These are phyloP conservation scores for Macropis europaea DNA, from an alignment of 2,888 invertebrate species.

Conservation along the genomic window DNA sequence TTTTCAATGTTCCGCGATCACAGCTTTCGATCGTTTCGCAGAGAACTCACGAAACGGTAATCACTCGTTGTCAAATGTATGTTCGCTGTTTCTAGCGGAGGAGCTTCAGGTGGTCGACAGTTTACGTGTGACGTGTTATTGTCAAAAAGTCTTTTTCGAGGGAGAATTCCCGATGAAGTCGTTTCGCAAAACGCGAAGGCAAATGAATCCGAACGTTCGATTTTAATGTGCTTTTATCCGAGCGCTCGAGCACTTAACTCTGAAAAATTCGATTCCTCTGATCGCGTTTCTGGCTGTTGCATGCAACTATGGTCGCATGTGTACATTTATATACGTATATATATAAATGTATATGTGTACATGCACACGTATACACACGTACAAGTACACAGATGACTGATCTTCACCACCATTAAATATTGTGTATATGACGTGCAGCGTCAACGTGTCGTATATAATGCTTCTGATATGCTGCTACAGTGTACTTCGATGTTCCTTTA, in stretches of 20 bases:
- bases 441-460: constrained; percentile 47
- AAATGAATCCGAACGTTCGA: constrained; percentile 40
- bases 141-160: neutral
- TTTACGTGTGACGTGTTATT: neutral
- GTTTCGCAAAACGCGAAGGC: neutral
- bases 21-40: neutral
- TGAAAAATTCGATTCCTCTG: constrained; percentile 66
- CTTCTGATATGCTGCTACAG: constrained; percentile 58
- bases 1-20: neutral
- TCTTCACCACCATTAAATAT: neutral
- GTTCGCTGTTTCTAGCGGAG: neutral
- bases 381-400: neutral
- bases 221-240: constrained; percentile 64
- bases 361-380: neutral
- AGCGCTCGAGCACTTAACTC: constrained; percentile 66
- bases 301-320: constrained; percentile 70
- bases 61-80: neutral
- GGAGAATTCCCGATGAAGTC: neutral
- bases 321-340: constrained; percentile 29
- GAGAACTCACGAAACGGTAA: neutral
- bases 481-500: constrained; percentile 58
- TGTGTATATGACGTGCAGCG: constrained; percentile 34
- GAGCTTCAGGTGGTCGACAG: neutral
- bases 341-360: constrained; percentile 23
- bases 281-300: constrained; percentile 67